A percentile compares a stretch with the other conserved stretches of the same genome.
Conservation (phyloP, 2,113 vertebrate species). For the Athene cunicularia region DNA sequence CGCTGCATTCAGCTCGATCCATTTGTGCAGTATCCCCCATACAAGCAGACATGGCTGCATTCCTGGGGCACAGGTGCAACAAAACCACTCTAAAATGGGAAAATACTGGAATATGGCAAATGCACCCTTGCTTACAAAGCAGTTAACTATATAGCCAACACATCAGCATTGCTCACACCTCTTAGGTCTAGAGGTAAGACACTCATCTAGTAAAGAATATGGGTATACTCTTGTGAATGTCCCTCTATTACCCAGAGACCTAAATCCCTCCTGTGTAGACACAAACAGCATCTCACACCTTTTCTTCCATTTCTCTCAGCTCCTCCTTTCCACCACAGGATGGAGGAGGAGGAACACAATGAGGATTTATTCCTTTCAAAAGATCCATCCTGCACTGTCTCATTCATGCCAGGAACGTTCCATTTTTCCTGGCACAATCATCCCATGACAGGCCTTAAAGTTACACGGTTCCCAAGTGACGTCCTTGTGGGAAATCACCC, state of each 20-base stretch:
- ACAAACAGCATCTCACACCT: background rate
- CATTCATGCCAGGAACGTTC: background rate
- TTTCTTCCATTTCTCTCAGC: background rate
- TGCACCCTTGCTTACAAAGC: background rate
- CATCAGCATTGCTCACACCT: background rate
- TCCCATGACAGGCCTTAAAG: background rate
- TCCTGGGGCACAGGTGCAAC: background rate
- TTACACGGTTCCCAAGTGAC: background rate
- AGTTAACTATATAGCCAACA: background rate
- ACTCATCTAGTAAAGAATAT: background rate
- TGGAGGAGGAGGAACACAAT: background rate
- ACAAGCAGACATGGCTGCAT: background rate
- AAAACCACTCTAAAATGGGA: background rate
- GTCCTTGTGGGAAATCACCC: background rate
- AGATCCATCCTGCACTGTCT: background rate
- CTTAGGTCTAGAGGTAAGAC: background rate
- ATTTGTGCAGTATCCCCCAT: background rate
- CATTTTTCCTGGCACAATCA: background rate
- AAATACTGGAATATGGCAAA: background rate
- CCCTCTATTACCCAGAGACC: background rate
- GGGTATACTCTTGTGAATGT: background rate
- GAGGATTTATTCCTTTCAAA: background rate
- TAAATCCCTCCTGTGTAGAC: background rate
- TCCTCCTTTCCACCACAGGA: background rate
- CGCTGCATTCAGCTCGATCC: background rate